Conservation (phyloP, 2,888 invertebrate species). For the Seira sanloemensis region DNA sequence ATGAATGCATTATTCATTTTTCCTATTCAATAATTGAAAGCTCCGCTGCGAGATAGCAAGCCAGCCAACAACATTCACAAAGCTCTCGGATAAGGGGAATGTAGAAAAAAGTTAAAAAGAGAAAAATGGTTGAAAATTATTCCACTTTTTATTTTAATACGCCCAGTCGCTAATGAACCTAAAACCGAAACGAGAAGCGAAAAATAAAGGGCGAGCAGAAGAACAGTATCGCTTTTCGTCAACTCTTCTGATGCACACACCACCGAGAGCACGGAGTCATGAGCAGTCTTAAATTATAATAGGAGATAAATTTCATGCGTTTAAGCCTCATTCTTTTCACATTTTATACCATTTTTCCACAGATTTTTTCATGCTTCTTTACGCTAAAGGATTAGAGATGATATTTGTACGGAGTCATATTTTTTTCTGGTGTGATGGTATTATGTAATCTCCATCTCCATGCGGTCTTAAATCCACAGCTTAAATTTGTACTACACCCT, state of each 20-base stretch:
- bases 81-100: too few relatives aligned
- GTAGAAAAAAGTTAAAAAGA: not conserved
- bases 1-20: conserved; percentile 61
- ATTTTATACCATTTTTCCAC: conserved; percentile 1
- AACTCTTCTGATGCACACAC: conserved; percentile 27
- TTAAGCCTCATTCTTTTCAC: conserved; percentile 11
- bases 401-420: too few relatives aligned
- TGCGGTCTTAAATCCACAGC: too few relatives aligned
- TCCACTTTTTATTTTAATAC: conserved; percentile 55
- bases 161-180: conserved; percentile 69
- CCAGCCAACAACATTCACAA: conserved; percentile 40
- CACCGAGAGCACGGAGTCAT: not conserved
- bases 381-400: too few relatives aligned
- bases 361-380: conserved; percentile 2
- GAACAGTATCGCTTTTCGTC: conserved; percentile 42
- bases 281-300: conserved; percentile 44
- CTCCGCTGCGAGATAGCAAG: not conserved
- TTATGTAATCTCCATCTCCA: too few relatives aligned
- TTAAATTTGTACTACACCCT: too few relatives aligned
- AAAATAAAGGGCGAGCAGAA: conserved; percentile 24
- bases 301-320: conserved; percentile 50
- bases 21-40: not conserved
- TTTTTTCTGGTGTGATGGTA: too few relatives aligned
- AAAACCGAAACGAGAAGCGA: conserved; percentile 59
- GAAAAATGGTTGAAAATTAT: conserved; percentile 58